Conservation (phyloP, 1,140 invertebrate species). For the Leptinotarsa lineolata region DNA sequence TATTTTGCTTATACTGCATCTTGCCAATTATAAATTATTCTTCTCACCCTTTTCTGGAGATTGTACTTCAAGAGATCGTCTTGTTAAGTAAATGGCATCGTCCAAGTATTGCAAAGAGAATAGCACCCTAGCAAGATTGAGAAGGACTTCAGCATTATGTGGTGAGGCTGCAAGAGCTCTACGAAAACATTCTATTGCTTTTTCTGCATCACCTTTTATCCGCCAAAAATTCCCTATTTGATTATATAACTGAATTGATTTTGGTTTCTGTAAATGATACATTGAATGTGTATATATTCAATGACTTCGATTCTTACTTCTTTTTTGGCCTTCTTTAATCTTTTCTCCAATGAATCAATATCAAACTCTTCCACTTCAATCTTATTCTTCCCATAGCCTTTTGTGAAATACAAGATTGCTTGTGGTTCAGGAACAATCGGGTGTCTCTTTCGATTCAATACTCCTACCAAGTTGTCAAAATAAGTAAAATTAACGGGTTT, state of each 20-base stretch:
- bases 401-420: conserved; percentile 76
- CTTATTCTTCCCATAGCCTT: conserved; percentile 61
- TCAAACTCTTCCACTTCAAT: conserved; percentile 72
- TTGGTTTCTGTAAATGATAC: conserved; percentile 70
- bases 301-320: conserved; percentile 59
- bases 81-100: conserved; percentile 84
- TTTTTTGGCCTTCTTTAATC: conserved; percentile 78
- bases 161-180: conserved; percentile 82
- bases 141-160: conserved; percentile 81
- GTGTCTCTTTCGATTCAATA: conserved; percentile 70
- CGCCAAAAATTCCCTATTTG: conserved; percentile 89
- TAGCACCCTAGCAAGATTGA: conserved; percentile 82
- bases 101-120: conserved; percentile 86
- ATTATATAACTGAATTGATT: conserved; percentile 83
- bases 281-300: background rate
- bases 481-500: conserved; percentile 86
- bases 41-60: conserved; percentile 73
- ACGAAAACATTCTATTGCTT: conserved; percentile 86
- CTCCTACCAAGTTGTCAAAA: conserved; percentile 84
- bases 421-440: conserved; percentile 64
- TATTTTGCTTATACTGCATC: too few relatives aligned
- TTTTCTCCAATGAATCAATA: conserved; percentile 75
- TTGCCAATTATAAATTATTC: too few relatives aligned
- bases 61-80: conserved; percentile 68
- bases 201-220: conserved; percentile 81